Evolutionary conservation across 1,140 invertebrate genomes (phyloP).

Genomic region (Drosophila aff.): DNA sequence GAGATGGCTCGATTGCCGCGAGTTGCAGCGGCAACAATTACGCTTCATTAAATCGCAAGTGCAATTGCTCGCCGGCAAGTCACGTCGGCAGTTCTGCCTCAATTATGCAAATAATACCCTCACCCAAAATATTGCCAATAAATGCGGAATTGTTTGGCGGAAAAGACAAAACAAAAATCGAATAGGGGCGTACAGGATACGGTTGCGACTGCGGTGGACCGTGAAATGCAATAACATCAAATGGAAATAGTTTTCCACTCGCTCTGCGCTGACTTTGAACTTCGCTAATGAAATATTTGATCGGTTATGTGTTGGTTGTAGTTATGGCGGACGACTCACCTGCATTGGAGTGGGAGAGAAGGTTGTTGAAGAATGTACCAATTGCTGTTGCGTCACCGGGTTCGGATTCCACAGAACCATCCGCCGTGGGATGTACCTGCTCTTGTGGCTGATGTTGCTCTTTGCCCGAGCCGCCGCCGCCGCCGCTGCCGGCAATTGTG

Average conservation of each 20-base stretch:
- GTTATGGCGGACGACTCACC: conserved; percentile 69
- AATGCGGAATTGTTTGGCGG: conserved; percentile 49
- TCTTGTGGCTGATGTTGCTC: conserved; percentile 26
- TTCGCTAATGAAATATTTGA: conserved; percentile 72
- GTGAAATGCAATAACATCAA: conserved; percentile 77
- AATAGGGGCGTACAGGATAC: conserved; percentile 17
- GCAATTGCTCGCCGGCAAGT: conserved; percentile 54
- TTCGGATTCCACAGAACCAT: conserved; percentile 51
- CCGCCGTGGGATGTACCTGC: conserved; percentile 17
- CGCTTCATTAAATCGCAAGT: conserved; percentile 80
- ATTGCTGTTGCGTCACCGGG: conserved; percentile 78
- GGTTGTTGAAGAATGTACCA: conserved; percentile 84
- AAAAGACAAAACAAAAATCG: conserved; percentile 40
- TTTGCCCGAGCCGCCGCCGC: conserved; percentile 11
- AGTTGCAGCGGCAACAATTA: conserved; percentile 62
- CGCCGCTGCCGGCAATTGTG: conserved; percentile 73
- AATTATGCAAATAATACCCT: conserved; percentile 80
- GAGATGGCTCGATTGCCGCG: conserved; percentile 12
- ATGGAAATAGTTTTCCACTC: conserved; percentile 74
- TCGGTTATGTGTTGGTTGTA: conserved; percentile 26
- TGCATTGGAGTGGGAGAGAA: conserved; percentile 84
- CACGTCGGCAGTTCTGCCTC: conserved; percentile 35
- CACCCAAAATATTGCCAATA: conserved; percentile 72
- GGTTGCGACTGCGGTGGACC: conserved; percentile 49
- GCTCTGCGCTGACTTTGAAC: conserved; percentile 49